Evolutionary conservation across 2,888 invertebrate species (phyloP).

Genomic region (Coelogynopora nodosa): DNA sequence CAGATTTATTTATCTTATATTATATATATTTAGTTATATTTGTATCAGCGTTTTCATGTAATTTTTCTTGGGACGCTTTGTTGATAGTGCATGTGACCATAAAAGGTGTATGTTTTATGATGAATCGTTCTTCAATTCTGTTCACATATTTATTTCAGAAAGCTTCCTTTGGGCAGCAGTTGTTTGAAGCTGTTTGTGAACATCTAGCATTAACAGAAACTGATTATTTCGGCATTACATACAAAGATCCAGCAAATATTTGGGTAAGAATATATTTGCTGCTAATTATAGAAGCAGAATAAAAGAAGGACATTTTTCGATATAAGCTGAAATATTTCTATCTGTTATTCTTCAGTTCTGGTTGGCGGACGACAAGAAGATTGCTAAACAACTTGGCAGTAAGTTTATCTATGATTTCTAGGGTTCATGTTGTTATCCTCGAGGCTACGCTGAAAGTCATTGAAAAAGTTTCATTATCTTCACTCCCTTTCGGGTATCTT

Average conservation of each 20-base stretch:
- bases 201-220: slow-evolving; percentile 33
- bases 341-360: slow-evolving; percentile 21
- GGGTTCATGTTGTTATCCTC: too few species aligned
- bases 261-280: slow-evolving; percentile 37
- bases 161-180: slow-evolving; percentile 42
- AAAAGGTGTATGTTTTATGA: too few species aligned
- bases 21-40: too few species aligned
- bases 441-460: too few species aligned
- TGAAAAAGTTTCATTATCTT: too few species aligned
- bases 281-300: not conserved
- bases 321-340: not conserved
- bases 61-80: too few species aligned
- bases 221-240: slow-evolving; percentile 45
- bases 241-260: slow-evolving; percentile 38
- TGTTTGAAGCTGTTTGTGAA: slow-evolving; percentile 44
- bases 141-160: slow-evolving; percentile 44
- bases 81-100: too few species aligned
- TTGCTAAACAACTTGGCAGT: slow-evolving; percentile 37
- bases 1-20: too few species aligned
- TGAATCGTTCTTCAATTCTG: too few species aligned
- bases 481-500: too few species aligned
- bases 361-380: slow-evolving; percentile 26
- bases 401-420: slow-evolving; percentile 8
- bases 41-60: too few species aligned
- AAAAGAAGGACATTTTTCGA: not conserved